Conservation (phyloP, 2,797 vertebrate genomes). For the Enteromius viviparus region DNA sequence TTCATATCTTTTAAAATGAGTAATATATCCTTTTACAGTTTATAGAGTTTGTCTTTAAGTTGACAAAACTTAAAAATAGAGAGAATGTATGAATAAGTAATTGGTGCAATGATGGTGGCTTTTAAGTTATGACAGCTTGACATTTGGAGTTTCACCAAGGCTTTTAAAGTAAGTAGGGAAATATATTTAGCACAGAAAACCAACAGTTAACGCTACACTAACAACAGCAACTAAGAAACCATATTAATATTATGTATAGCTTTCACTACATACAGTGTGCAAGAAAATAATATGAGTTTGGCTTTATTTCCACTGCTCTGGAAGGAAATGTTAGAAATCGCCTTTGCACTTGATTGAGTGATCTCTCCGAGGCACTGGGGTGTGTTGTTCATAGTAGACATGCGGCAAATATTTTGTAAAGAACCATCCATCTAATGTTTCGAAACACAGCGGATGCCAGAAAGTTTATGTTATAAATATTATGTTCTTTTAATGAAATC, state of each 20-base stretch:
- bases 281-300: background rate
- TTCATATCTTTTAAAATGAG: background rate
- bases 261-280: no score
- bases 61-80: background rate
- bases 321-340: constrained; percentile 8
- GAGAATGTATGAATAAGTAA: background rate
- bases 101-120: background rate
- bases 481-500: constrained; percentile 18
- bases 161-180: background rate
- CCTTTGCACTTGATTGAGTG: background rate
- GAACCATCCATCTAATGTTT: background rate
- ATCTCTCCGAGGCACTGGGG: background rate
- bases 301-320: background rate
- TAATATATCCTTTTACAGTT: background rate
- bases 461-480: background rate
- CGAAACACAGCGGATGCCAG: background rate
- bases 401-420: background rate
- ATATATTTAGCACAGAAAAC: background rate
- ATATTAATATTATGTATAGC: background rate
- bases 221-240: background rate
- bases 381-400: background rate
- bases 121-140: background rate
- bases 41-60: background rate
- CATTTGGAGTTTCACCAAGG: background rate
- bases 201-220: background rate